phyloP scores from a whole-genome alignment of 2,113 vertebrate species.

The Salvator merianae region DNA sequence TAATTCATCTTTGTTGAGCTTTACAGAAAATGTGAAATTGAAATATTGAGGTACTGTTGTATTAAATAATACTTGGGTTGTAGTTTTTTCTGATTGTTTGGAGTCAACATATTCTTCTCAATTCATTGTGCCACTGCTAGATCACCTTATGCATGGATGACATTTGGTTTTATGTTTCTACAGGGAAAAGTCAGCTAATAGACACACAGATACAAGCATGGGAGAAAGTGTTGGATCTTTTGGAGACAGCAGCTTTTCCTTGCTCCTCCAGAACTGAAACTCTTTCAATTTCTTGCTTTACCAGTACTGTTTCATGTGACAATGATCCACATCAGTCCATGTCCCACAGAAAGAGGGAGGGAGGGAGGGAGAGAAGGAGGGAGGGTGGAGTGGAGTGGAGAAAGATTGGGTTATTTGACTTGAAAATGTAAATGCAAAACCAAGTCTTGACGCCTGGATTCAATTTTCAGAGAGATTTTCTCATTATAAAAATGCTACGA shows the following conservation, averaged over 20 bases:
- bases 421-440: constrained; percentile 12
- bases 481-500: constrained; percentile 31
- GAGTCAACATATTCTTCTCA: too few species aligned
- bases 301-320: background rate
- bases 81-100: too few species aligned
- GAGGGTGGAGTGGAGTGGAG: background rate
- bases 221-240: background rate
- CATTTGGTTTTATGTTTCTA: background rate
- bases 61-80: too few species aligned
- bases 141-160: background rate
- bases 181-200: background rate
- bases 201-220: background rate
- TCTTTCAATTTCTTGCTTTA: background rate
- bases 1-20: too few species aligned
- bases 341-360: background rate
- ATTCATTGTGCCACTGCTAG: background rate
- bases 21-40: too few species aligned
- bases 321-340: background rate
- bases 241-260: background rate
- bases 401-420: background rate
- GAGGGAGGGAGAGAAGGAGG: background rate
- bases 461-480: constrained; percentile 28
- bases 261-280: background rate
- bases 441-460: constrained; percentile 21
- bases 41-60: too few species aligned